Evolutionary conservation across 2,797 vertebrate genomes (phyloP).

Genomic region (Falco novaeseelandiae): DNA sequence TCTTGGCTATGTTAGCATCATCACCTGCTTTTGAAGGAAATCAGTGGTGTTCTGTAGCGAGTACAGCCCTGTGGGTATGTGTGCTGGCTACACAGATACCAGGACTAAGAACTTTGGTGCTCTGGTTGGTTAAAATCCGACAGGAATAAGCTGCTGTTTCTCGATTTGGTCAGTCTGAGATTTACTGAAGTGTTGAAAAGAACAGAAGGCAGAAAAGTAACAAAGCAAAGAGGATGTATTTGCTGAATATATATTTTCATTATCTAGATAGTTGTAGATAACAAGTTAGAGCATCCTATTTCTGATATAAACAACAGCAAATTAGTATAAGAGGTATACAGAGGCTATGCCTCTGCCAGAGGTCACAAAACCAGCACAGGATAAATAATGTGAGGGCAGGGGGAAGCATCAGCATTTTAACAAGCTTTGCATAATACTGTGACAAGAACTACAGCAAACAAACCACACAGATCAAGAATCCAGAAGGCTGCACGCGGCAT

Average conservation of each 20-base stretch:
- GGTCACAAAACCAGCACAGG: constrained; percentile 26
- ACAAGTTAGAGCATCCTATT: not conserved
- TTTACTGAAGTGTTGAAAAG: not conserved
- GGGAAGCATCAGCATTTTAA: not conserved
- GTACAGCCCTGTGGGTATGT: not conserved
- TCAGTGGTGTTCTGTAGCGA: not conserved
- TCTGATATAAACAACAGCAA: constrained; percentile 16
- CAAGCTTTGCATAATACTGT: constrained; percentile 38
- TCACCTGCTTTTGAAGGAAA: not conserved
- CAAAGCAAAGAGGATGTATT: not conserved
- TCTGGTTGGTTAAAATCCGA: not conserved
- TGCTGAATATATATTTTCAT: constrained; percentile 18
- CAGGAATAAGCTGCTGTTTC: not conserved
- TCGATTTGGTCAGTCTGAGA: not conserved
- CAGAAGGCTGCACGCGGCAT: not conserved
- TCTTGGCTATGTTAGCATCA: not conserved
- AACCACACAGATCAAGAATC: constrained; percentile 12
- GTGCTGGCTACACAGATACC: not conserved
- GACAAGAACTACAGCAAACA: constrained; percentile 28
- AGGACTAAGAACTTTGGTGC: not conserved
- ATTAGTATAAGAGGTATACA: not conserved
- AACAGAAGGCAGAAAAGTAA: not conserved
- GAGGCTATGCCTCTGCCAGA: constrained; percentile 18
- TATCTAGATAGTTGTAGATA: not conserved
- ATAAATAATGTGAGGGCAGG: not conserved